phyloP scores from a whole-genome alignment of 2,113 vertebrate genomes.

The Podilymbus podiceps region DNA sequence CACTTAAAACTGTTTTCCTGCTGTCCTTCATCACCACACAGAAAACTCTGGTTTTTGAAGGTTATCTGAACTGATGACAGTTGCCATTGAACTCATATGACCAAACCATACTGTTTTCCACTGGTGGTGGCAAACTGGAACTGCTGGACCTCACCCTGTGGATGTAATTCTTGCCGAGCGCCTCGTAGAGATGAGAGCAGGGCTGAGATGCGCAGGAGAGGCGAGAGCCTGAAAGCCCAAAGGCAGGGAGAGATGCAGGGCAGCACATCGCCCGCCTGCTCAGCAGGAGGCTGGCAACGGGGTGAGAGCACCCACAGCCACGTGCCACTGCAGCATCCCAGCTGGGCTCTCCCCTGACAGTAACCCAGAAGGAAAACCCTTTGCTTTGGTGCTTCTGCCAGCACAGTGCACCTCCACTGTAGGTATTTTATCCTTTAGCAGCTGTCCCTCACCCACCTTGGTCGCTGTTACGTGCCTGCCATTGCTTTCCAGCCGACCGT shows the following conservation, averaged over 20 bases:
- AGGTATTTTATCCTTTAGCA: background rate
- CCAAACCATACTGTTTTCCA: background rate
- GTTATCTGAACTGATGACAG: background rate
- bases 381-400: background rate
- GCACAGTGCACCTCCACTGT: background rate
- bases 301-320: rapidly evolving
- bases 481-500: background rate
- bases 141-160: rapidly evolving
- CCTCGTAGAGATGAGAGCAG: no score
- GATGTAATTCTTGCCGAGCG: background rate
- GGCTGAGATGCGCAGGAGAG: rapidly evolving
- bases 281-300: background rate
- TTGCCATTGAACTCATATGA: background rate
- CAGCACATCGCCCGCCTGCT: background rate
- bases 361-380: background rate
- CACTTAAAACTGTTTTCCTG: background rate
- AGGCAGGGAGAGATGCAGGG: background rate
- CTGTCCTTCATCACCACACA: rapidly evolving
- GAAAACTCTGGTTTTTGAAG: background rate
- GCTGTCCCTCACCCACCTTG: background rate
- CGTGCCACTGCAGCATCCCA: background rate
- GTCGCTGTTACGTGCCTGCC: rapidly evolving
- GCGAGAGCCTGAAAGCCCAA: background rate
- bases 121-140: background rate
- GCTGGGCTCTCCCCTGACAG: rapidly evolving